Conservation (phyloP, 2,888 invertebrate species). For the Holacanthella duospinosa region DNA sequence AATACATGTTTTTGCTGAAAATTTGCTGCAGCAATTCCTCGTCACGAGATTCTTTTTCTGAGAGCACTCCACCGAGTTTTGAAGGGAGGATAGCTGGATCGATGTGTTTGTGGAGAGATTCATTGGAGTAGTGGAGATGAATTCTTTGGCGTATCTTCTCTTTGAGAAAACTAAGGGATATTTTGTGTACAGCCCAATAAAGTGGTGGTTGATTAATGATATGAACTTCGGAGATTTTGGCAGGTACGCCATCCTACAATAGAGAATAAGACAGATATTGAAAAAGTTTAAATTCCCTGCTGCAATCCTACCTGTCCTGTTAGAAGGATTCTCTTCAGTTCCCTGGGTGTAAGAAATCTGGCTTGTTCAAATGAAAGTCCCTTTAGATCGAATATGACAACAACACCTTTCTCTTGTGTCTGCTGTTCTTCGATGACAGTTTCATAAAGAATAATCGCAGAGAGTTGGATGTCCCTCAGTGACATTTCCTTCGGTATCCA, state of each 20-base stretch:
- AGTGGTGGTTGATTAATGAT: neutral
- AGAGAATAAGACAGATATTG: neutral
- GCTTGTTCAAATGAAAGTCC: neutral
- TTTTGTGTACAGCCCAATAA: neutral
- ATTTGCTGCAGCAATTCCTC: neutral
- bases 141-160: neutral
- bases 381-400: neutral
- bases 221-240: conserved; percentile 1
- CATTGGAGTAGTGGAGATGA: neutral
- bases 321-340: neutral
- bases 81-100: neutral
- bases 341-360: neutral
- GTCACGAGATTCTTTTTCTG: neutral
- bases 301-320: neutral
- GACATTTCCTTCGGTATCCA: neutral
- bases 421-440: neutral
- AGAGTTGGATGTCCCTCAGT: neutral
- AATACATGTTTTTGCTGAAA: neutral
- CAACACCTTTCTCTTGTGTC: neutral
- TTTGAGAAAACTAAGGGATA: neutral
- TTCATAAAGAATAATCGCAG: neutral
- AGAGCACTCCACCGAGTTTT: neutral
- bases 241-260: neutral
- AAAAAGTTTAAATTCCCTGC: too few relatives aligned
- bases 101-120: neutral